Evolutionary conservation across 1,140 invertebrate genomes (phyloP), one percentile per base, ranked within the genome.

Genomic region (Aphelenchoides avenae): DNA sequence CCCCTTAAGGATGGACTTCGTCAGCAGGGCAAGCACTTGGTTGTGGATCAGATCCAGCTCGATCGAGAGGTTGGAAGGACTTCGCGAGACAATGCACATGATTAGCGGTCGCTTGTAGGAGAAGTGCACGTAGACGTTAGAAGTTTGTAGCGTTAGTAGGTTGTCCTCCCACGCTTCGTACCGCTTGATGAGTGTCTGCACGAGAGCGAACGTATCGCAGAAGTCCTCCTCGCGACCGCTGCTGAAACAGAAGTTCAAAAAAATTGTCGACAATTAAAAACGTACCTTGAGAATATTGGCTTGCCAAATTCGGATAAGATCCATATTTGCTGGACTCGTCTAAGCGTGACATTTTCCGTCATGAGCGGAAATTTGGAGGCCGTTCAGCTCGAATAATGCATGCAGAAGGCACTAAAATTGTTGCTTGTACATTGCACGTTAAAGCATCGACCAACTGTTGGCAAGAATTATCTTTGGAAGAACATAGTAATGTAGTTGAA

Each of bases 251-350:
- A 36, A 3, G 24, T 29, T 52, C 5, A 48, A 5, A 18, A 29
- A 30, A 51, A 43, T n/a, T 36, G 9, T 37, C 15, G 18, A 39
- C n/a, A 11, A 43, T 29, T 6, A 11, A 34, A 41, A 34, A 0
- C 9, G 27, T 33, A 67, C 65, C 65, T 67, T 5, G 52, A 64
- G 27, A 70, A 67, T 18, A 67, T 67, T 18, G 65, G 65, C 31
- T 67, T 67, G 43, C 65, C 65, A 52, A 41, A 67, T 47, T 67
- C 65, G 22, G 68, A 71, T 9, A 67, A 53, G 26, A 67, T 49
- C 37, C 57, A 70, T 27, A 67, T 53, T 40, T 70, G 53, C n/a
- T n/a, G n/a, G n/a, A n/a, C n/a, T n/a, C n/a, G n/a, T n/a, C n/a
- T n/a, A n/a, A n/a, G n/a, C n/a, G n/a, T n/a, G n/a, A n/a, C n/a